A percentile compares a stretch with the other conserved stretches of the same genome.
phyloP scores from a whole-genome alignment of 2,888 invertebrate genomes.

The Pelosia muscerda region DNA sequence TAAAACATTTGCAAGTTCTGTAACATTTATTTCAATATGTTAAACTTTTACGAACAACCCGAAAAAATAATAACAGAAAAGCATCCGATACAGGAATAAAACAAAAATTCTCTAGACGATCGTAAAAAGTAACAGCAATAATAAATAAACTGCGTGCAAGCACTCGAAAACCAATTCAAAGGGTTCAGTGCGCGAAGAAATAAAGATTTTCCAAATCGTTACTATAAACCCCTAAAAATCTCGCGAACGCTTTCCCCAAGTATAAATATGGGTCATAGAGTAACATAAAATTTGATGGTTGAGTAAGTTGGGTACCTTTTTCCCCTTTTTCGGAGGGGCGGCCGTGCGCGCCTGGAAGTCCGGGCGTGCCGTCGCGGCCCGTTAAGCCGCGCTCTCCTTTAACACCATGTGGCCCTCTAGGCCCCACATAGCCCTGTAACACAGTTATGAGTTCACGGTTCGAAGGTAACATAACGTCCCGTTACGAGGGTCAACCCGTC shows the following conservation, averaged over 20 bases:
- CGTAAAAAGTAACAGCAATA: slow-evolving; percentile 74
- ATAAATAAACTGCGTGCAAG: slow-evolving; percentile 72
- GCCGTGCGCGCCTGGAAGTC: slow-evolving; percentile 85
- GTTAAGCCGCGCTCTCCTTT: slow-evolving; percentile 89
- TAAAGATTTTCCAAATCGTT: slow-evolving; percentile 84
- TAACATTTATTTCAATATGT: slow-evolving; percentile 46
- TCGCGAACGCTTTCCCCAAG: slow-evolving; percentile 75
- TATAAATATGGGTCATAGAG: slow-evolving; percentile 83
- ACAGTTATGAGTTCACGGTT: slow-evolving; percentile 74
- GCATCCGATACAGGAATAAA: slow-evolving; percentile 58
- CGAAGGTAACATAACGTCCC: slow-evolving; percentile 74
- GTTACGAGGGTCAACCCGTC: slow-evolving; percentile 80
- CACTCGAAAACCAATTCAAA: slow-evolving; percentile 66
- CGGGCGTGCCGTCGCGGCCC: slow-evolving; percentile 91
- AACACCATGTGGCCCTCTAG: slow-evolving; percentile 87
- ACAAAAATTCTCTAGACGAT: slow-evolving; percentile 64
- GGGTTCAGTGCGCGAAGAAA: slow-evolving; percentile 69
- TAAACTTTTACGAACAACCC: slow-evolving; percentile 33
- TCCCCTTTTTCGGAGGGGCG: slow-evolving; percentile 92
- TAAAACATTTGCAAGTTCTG: slow-evolving; percentile 25
- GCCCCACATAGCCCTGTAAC: slow-evolving; percentile 82
- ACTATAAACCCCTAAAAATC: slow-evolving; percentile 80
- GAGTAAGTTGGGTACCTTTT: slow-evolving; percentile 87
- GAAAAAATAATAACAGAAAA: slow-evolving; percentile 44
- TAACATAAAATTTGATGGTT: slow-evolving; percentile 85